These are phyloP conservation scores for Bostrychus sinensis DNA, from an alignment of 2,113 vertebrate species.

Conservation along the genomic window DNA sequence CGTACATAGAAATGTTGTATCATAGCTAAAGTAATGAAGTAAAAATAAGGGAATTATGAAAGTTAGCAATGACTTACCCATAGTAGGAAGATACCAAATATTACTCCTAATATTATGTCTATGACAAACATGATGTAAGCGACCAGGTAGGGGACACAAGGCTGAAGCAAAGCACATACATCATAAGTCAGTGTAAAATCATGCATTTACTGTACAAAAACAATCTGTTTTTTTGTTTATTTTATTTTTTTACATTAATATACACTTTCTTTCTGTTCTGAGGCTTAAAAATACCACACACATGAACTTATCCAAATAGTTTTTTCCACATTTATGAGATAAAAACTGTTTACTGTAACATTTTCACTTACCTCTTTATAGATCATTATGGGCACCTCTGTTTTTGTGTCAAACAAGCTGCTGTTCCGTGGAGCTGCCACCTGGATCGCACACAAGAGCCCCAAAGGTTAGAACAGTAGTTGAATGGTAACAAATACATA, in stretches of 20 bases:
- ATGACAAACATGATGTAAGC: rapidly evolving
- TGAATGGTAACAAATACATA: too few relatives aligned
- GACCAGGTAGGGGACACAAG: conserved; percentile 34
- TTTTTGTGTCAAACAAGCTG: neutral
- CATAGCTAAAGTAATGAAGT: neutral
- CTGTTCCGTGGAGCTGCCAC: conserved; percentile 41
- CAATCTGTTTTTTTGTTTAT: too few relatives aligned
- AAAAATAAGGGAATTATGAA: neutral
- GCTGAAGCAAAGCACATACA: conserved; percentile 36
- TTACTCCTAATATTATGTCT: rapidly evolving
- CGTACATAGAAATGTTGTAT: too few relatives aligned
- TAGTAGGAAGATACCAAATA: conserved; percentile 23
- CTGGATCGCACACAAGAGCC: conserved; percentile 26
- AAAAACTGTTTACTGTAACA: too few relatives aligned
- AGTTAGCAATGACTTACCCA: conserved; percentile 51
- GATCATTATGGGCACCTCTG: conserved; percentile 39
- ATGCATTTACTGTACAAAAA: too few relatives aligned
- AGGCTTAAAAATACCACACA: too few relatives aligned
- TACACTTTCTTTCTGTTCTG: too few relatives aligned
- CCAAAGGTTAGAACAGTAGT: too few relatives aligned
- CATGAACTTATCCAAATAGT: too few relatives aligned
- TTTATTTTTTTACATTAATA: too few relatives aligned
- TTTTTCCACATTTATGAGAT: too few relatives aligned
- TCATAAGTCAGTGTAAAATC: neutral
- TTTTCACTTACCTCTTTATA: conserved; percentile 51